phyloP scores from a whole-genome alignment of 2,797 vertebrate species.

The Syncerus caffer region DNA sequence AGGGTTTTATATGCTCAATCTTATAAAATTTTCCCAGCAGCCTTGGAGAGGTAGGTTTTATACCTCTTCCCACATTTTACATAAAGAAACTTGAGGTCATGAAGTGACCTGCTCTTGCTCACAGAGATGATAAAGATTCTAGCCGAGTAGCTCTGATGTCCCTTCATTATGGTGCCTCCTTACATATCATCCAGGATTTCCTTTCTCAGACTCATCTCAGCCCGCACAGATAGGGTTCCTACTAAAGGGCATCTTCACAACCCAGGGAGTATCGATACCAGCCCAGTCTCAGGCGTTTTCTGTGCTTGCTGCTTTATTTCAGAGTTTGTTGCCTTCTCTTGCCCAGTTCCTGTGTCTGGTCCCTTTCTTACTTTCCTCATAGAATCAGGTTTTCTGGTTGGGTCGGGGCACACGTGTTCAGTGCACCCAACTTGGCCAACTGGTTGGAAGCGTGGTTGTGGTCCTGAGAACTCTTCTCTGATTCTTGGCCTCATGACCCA shows the following conservation, averaged over 20 bases:
- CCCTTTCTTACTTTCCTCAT: not conserved
- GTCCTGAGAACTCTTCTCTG: not conserved
- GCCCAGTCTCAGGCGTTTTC: not conserved
- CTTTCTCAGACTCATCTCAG: not conserved
- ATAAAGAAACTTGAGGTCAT: not conserved
- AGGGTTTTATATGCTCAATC: not conserved
- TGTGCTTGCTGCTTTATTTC: not conserved
- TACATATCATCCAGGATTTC: not conserved
- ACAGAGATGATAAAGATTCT: not conserved
- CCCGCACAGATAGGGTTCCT: not conserved
- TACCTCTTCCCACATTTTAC: not conserved
- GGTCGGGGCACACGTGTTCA: not conserved
- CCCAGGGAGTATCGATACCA: not conserved
- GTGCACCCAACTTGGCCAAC: not conserved
- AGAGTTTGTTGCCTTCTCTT: not conserved
- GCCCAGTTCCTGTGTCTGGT: not conserved
- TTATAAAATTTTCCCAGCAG: not conserved
- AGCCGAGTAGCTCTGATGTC: not conserved
- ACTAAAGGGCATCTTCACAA: not conserved
- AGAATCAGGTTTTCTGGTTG: not conserved
- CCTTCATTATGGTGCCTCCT: not conserved
- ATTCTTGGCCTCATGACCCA: not conserved
- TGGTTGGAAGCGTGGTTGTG: not conserved
- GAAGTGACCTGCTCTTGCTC: not conserved
- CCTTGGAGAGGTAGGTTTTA: not conserved